Percentiles rank a stretch among this genome's conserved stretches.
Evolutionary conservation across 2,113 vertebrate genomes (phyloP).

Genomic region (Microtus richardsoni): DNA sequence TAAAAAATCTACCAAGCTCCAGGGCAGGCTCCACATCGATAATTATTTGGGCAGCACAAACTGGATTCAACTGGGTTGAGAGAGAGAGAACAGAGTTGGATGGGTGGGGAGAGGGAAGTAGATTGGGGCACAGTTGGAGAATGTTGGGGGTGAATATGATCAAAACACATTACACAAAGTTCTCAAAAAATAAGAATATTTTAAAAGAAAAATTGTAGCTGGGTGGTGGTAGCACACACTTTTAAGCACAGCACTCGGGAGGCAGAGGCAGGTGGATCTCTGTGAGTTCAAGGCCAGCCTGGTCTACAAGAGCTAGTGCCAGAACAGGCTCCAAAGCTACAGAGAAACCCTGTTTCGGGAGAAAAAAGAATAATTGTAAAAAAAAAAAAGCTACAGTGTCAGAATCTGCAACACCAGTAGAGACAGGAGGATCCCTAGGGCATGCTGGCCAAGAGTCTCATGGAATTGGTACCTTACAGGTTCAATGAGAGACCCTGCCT

Average conservation of each 20-base stretch:
- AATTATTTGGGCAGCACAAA: not conserved
- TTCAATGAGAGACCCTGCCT: not conserved
- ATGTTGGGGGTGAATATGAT: not conserved
- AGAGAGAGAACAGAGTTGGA: not conserved
- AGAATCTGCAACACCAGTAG: not conserved
- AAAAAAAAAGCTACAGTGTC: not conserved
- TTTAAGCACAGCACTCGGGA: too few relatives aligned
- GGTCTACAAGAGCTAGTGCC: too few relatives aligned
- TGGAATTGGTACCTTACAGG: not conserved
- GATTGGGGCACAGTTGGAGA: not conserved
- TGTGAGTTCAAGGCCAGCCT: too few relatives aligned
- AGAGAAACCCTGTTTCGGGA: too few relatives aligned
- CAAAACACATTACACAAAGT: not conserved
- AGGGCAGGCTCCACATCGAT: not conserved
- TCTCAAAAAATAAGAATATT: not conserved
- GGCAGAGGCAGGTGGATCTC: too few relatives aligned
- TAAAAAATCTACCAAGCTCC: not conserved
- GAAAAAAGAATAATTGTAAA: not conserved
- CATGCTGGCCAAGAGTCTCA: not conserved
- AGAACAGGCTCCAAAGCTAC: too few relatives aligned
- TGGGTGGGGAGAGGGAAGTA: not conserved
- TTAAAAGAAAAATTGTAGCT: not conserved
- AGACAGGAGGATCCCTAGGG: too few relatives aligned
- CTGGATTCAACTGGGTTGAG: not conserved
- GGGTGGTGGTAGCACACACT: too few relatives aligned